Conservation (phyloP, 2,888 invertebrate genomes). For the Dichetophora obliterata region DNA sequence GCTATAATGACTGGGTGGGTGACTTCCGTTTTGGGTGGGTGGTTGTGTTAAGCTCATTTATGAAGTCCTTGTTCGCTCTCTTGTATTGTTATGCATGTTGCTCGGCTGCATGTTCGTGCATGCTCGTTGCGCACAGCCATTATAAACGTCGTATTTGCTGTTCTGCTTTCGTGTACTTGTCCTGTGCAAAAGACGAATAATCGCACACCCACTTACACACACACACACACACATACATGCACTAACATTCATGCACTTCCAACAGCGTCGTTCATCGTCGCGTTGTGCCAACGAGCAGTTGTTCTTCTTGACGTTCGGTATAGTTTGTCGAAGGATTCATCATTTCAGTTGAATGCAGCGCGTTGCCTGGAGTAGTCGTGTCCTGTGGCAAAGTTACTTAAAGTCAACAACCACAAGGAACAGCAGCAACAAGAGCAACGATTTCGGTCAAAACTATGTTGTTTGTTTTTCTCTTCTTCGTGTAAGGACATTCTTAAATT, state of each 20-base stretch:
- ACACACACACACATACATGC: not conserved
- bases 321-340: constrained; percentile 31
- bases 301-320: constrained; percentile 20
- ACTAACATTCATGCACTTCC: too few species aligned
- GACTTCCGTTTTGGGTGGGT: not conserved
- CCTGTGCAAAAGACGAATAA: not conserved
- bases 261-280: not conserved
- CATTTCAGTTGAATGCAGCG: constrained; percentile 52
- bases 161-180: not conserved
- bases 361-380: constrained; percentile 52
- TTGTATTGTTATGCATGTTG: not conserved
- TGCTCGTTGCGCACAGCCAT: not conserved
- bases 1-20: not conserved
- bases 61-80: not conserved
- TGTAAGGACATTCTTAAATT: not conserved
- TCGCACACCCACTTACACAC: not conserved
- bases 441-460: constrained; percentile 22
- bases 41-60: not conserved
- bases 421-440: not conserved
- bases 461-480: not conserved
- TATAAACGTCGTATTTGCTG: not conserved
- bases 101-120: not conserved
- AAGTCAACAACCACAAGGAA: not conserved
- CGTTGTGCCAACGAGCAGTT: not conserved
- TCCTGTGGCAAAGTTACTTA: constrained; percentile 11